Conservation (phyloP, 2,113 vertebrate species). For the Speoplatyrhinus poulsoni region DNA sequence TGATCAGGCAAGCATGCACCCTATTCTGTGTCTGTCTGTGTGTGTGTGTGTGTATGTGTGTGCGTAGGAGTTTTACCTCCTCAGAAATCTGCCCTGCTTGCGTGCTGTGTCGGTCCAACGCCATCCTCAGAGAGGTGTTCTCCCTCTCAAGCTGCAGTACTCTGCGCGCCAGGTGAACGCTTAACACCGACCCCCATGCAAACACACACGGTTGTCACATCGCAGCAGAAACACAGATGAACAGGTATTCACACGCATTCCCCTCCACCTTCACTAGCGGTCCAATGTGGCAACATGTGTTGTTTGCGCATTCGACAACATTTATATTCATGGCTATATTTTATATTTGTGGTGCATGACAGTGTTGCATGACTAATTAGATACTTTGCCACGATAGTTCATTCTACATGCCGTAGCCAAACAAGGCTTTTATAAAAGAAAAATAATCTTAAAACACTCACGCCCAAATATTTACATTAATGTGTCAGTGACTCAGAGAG, state of each 20-base stretch:
- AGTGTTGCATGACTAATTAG: background rate
- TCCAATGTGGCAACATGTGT: background rate
- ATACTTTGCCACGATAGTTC: background rate
- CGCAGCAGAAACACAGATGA: conserved; percentile 22
- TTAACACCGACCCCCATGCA: conserved; percentile 65
- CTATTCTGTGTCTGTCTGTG: background rate
- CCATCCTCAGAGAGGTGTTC: conserved; percentile 88
- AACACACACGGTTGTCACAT: conserved; percentile 12
- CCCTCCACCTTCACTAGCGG: background rate
- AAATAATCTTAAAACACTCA: no score
- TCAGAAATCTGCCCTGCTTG: conserved; percentile 83
- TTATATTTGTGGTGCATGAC: background rate
- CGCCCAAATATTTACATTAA: background rate
- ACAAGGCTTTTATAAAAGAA: no score
- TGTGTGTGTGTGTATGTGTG: conserved; percentile 6
- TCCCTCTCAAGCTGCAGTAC: conserved; percentile 93
- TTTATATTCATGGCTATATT: background rate
- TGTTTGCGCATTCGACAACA: background rate
- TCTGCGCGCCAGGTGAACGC: conserved; percentile 95
- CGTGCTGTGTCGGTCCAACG: conserved; percentile 84
- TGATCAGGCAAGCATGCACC: background rate
- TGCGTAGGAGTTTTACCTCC: conserved; percentile 79
- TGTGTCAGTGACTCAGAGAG: conserved; percentile 1
- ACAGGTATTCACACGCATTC: conserved; percentile 4
- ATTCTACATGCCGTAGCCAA: no score